Conservation (phyloP, 2,797 vertebrate species). For the Otolemur crassicaudatus region DNA sequence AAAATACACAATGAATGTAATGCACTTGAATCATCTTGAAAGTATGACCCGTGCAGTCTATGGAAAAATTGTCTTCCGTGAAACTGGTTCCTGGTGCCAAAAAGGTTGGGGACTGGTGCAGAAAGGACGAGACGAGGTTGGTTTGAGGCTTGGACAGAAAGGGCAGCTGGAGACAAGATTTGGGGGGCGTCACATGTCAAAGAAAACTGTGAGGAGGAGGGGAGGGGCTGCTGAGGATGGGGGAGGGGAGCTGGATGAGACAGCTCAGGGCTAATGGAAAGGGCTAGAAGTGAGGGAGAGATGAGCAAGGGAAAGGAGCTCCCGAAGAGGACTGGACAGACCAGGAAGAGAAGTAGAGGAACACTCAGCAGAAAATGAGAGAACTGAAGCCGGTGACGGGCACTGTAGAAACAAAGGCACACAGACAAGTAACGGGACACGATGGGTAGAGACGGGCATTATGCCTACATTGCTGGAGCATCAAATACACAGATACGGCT, state of each 20-base stretch:
- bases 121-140: neutral
- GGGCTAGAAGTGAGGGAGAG: neutral
- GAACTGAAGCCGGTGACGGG: neutral
- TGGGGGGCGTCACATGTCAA: neutral
- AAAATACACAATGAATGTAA: no score
- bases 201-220: neutral
- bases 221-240: neutral
- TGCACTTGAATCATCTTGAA: no score
- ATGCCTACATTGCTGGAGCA: neutral
- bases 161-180: neutral
- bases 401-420: neutral
- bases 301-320: neutral
- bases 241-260: neutral
- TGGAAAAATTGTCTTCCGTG: no score
- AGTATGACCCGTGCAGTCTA: no score
- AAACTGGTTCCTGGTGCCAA: no score
- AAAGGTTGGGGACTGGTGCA: neutral
- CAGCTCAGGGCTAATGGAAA: neutral
- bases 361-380: neutral
- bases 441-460: neutral
- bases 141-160: neutral
- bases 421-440: neutral
- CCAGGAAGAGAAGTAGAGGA: neutral
- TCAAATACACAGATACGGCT: neutral
- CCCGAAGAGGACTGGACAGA: neutral